Percentiles rank a stretch among this genome's conserved stretches.
phyloP scores from a whole-genome alignment of 2,797 vertebrate species.

The Pterois miles region DNA sequence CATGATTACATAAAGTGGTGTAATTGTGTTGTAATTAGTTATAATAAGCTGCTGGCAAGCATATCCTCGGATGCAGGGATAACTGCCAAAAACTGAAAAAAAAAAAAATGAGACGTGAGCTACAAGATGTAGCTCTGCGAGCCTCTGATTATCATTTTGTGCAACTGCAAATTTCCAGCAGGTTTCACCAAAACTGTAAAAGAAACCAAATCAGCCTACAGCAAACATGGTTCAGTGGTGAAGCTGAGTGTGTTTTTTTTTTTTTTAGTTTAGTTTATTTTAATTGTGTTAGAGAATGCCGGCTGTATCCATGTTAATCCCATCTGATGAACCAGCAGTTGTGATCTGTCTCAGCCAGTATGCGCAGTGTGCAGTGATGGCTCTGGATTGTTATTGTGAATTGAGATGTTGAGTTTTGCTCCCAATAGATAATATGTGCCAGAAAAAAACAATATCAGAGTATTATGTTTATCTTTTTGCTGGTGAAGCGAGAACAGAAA shows the following conservation, averaged over 20 bases:
- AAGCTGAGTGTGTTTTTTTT: constrained; percentile 21
- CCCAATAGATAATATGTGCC: constrained; percentile 1
- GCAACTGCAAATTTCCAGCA: constrained; percentile 26
- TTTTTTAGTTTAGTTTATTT: too few species aligned
- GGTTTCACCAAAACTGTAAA: constrained; percentile 11
- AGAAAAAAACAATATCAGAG: background rate
- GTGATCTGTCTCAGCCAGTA: constrained; percentile 1
- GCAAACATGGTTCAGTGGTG: background rate
- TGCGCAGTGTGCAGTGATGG: background rate
- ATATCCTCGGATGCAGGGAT: constrained; percentile 42
- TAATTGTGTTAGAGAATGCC: constrained; percentile 15
- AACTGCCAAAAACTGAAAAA: constrained; percentile 66
- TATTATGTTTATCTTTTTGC: constrained; percentile 34
- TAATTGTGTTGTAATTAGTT: constrained; percentile 69
- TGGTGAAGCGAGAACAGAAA: constrained; percentile 11
- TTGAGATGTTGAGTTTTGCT: constrained; percentile 23
- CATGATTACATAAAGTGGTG: constrained; percentile 65
- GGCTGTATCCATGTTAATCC: constrained; percentile 21
- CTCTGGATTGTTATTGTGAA: constrained; percentile 10
- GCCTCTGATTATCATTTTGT: constrained; percentile 44
- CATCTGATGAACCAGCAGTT: constrained; percentile 27
- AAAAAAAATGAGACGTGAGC: constrained; percentile 47
- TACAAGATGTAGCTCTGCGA: constrained; percentile 15
- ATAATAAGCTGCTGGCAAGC: constrained; percentile 64
- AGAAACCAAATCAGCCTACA: constrained; percentile 1